Percentiles rank a stretch among this genome's conserved stretches.
phyloP scores from a whole-genome alignment of 1,140 invertebrate genomes.

The Neodiprion virginianus region DNA sequence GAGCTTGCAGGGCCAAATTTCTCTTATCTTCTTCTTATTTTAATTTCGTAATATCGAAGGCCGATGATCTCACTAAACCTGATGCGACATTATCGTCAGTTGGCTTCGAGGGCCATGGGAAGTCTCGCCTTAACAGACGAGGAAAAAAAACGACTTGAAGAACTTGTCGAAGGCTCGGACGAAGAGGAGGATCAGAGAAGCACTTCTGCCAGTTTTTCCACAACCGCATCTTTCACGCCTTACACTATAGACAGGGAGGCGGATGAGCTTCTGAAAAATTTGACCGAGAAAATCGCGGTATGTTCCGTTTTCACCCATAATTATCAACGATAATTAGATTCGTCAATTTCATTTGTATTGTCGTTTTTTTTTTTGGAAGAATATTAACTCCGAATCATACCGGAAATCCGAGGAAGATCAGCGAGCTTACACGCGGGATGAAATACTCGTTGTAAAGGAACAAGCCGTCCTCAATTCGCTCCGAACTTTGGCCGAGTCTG shows the following conservation, averaged over 20 bases:
- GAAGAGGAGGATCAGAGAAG: neutral
- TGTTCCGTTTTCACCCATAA: neutral
- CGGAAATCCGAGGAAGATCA: neutral
- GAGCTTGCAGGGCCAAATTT: neutral
- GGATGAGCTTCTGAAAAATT: neutral
- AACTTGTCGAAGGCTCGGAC: neutral
- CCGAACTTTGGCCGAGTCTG: neutral
- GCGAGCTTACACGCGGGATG: neutral
- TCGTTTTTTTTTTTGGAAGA: neutral
- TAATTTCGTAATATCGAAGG: neutral
- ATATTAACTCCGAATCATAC: neutral
- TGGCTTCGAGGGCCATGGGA: slow-evolving; percentile 2
- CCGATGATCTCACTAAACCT: neutral
- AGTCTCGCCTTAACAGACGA: neutral
- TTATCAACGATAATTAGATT: too few species aligned
- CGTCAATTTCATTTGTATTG: too few species aligned
- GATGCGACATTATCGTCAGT: neutral
- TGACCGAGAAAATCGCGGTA: neutral
- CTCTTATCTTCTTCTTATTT: neutral
- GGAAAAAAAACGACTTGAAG: slow-evolving; percentile 3
- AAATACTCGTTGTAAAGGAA: neutral
- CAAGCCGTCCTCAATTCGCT: neutral
- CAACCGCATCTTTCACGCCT: neutral
- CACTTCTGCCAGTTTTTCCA: neutral
- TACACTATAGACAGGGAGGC: neutral